These are phyloP conservation scores for Oriolus oriolus DNA, from an alignment of 2,113 vertebrate species.

Conservation along the genomic window DNA sequence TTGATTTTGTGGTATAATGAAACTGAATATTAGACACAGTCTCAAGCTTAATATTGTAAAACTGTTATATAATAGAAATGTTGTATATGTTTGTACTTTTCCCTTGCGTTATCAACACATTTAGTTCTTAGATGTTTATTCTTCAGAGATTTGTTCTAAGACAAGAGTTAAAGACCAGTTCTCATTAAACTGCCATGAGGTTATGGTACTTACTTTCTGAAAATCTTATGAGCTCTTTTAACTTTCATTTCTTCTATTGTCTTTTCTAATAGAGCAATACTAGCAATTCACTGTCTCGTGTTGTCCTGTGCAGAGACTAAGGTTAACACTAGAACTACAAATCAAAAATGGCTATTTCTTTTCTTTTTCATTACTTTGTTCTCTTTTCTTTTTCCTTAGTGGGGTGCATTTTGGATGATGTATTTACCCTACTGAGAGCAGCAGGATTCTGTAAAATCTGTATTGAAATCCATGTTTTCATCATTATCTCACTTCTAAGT, in stretches of 20 bases:
- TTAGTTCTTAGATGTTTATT: not conserved
- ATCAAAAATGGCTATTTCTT: not conserved
- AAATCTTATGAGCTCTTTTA: not conserved
- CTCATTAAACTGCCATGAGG: not conserved
- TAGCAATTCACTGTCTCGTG: not conserved
- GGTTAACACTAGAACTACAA: not conserved
- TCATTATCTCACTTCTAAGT: not conserved
- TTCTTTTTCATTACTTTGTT: not conserved
- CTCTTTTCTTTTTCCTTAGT: not conserved
- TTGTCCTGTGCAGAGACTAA: not conserved
- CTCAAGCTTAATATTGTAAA: not conserved
- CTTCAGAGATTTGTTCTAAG: not conserved
- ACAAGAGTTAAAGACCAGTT: not conserved
- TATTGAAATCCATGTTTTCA: not conserved
- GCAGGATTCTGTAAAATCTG: not conserved
- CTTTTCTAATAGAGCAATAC: not conserved
- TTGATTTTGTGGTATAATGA: not conserved
- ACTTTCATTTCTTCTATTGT: not conserved
- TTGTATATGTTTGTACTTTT: not conserved
- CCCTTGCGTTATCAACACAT: not conserved
- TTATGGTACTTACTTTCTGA: not conserved
- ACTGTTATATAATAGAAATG: not conserved
- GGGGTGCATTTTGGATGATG: not conserved
- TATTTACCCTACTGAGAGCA: not conserved
- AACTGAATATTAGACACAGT: not conserved